These are phyloP conservation scores for Cosmorhoe ocellata DNA, from an alignment of 2,888 invertebrate genomes.

Conservation along the genomic window DNA sequence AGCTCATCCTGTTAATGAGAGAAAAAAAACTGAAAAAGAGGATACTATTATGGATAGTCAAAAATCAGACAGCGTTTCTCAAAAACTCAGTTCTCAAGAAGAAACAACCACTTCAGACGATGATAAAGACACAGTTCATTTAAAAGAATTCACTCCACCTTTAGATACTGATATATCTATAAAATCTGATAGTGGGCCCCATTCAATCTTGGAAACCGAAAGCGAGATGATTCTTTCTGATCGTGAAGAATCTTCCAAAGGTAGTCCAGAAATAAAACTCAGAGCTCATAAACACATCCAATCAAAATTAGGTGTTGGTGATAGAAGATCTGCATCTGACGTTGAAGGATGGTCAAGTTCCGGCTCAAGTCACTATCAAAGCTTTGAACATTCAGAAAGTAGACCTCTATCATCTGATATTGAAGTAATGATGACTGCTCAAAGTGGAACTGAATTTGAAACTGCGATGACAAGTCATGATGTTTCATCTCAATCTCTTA, in stretches of 20 bases:
- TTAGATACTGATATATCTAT: slow-evolving; percentile 70
- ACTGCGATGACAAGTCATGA: slow-evolving; percentile 92
- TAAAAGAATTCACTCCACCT: slow-evolving; percentile 71
- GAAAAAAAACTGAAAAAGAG: slow-evolving; percentile 48
- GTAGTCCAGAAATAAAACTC: slow-evolving; percentile 72
- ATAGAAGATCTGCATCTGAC: slow-evolving; percentile 89
- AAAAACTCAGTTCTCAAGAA: slow-evolving; percentile 69
- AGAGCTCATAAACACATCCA: slow-evolving; percentile 73
- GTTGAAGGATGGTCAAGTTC: slow-evolving; percentile 93
- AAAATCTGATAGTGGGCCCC: slow-evolving; percentile 76
- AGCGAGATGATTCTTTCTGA: slow-evolving; percentile 72
- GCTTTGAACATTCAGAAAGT: slow-evolving; percentile 91
- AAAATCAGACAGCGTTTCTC: slow-evolving; percentile 69
- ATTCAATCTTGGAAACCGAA: slow-evolving; percentile 78
- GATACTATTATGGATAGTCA: slow-evolving; percentile 55
- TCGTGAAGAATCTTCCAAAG: slow-evolving; percentile 71
- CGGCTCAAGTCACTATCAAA: slow-evolving; percentile 94
- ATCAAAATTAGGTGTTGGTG: slow-evolving; percentile 76
- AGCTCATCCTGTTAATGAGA: slow-evolving; percentile 68
- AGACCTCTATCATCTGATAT: slow-evolving; percentile 94
- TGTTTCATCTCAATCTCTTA: slow-evolving; percentile 85
- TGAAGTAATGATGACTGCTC: slow-evolving; percentile 89
- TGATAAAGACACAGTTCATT: slow-evolving; percentile 70
- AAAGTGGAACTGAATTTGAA: slow-evolving; percentile 93
- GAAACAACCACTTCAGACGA: slow-evolving; percentile 81